These are phyloP conservation scores for Parazoanthus swiftii DNA, from an alignment of 92 coral and sea anemone genomes.

Conservation along the genomic window DNA sequence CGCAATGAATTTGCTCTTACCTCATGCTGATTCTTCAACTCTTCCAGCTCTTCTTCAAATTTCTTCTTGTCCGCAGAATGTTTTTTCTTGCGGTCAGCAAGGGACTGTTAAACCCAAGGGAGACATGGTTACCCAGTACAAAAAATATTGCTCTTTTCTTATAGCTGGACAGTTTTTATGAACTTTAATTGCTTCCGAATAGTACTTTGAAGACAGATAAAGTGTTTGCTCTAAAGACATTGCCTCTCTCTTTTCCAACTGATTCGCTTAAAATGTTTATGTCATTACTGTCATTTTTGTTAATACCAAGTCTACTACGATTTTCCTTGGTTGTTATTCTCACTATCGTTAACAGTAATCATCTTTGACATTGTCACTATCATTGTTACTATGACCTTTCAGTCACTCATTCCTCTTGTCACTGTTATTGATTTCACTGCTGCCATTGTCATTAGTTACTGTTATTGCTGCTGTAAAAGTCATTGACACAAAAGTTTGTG, in stretches of 20 bases:
- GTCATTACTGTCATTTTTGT: no score
- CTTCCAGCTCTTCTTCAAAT: constrained; percentile 94
- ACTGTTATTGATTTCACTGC: neutral
- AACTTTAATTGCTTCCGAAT: no score
- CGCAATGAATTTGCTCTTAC: constrained; percentile 39
- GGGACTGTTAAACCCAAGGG: constrained; percentile 25
- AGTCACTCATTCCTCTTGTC: neutral
- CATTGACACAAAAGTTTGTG: no score
- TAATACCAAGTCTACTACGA: neutral
- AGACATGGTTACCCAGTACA: neutral
- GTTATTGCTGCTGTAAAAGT: no score
- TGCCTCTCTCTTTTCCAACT: no score
- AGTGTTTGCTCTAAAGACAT: no score
- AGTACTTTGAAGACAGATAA: no score
- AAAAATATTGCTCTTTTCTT: no score
- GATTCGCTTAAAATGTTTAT: no score
- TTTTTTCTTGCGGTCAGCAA: constrained; percentile 89
- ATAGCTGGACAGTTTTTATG: no score
- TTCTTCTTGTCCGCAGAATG: constrained; percentile 78
- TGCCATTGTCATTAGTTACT: no score
- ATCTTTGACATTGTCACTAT: neutral
- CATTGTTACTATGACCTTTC: neutral
- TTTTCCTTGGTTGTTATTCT: neutral
- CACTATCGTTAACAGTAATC: neutral
- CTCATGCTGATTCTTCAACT: constrained; percentile 81